Percentiles rank a stretch among this genome's conserved stretches.
phyloP scores from a whole-genome alignment of 2,888 invertebrate genomes.

The Cephonodes hylas region DNA sequence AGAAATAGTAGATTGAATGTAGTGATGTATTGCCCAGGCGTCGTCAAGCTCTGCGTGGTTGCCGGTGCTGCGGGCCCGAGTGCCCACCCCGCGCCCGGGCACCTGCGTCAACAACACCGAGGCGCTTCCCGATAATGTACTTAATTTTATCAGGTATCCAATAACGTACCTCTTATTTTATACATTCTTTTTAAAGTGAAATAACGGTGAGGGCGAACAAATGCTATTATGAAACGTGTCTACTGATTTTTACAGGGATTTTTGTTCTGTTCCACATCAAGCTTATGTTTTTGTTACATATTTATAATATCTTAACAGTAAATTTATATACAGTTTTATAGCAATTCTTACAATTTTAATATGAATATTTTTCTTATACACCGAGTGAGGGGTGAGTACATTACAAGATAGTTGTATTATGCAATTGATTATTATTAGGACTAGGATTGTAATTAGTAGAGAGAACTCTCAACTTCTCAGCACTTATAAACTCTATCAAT shows the following conservation, averaged over 20 bases:
- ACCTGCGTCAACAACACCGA: slow-evolving; percentile 85
- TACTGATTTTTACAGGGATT: not conserved
- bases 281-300: not conserved
- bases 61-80: slow-evolving; percentile 82
- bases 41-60: slow-evolving; percentile 85
- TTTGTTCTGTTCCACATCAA: not conserved
- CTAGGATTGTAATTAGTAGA: not conserved
- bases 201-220: not conserved
- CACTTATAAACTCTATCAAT: slow-evolving; percentile 15
- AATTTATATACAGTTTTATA: not conserved
- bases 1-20: not conserved
- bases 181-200: not conserved
- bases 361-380: too few species aligned
- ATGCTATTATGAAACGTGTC: not conserved
- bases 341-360: too few species aligned
- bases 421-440: not conserved
- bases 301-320: not conserved
- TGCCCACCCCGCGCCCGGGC: slow-evolving; percentile 84
- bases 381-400: too few species aligned
- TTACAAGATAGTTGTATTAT: not conserved
- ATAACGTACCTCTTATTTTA: slow-evolving; percentile 4
- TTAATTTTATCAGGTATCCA: slow-evolving; percentile 84
- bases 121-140: slow-evolving; percentile 82
- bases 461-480: not conserved
- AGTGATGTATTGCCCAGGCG: slow-evolving; percentile 54